Evolutionary conservation across 2,888 invertebrate genomes (phyloP).

Genomic region (Megastigmus dorsalis): DNA sequence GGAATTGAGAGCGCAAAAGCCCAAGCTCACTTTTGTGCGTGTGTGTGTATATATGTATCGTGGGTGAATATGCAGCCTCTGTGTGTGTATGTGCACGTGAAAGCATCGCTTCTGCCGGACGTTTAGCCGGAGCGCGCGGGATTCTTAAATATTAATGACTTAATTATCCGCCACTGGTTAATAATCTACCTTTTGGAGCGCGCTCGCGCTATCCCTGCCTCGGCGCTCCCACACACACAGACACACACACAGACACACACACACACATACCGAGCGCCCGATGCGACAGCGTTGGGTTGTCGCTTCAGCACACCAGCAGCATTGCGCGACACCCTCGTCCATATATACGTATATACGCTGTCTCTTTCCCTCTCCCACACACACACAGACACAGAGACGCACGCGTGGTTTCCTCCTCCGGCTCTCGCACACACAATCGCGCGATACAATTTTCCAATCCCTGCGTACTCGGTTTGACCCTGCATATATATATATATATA

Average conservation of each 20-base stretch:
- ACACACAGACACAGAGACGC: no score
- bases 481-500: no score
- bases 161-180: slow-evolving; percentile 69
- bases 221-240: no score
- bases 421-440: slow-evolving; percentile 27
- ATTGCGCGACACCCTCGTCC: background rate
- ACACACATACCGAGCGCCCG: no score
- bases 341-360: no score
- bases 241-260: no score
- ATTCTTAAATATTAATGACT: slow-evolving; percentile 70
- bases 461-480: slow-evolving; percentile 10
- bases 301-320: no score
- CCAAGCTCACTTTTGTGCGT: background rate
- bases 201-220: slow-evolving; percentile 56
- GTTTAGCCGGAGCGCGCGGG: slow-evolving; percentile 51
- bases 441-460: slow-evolving; percentile 49
- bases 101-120: slow-evolving; percentile 51
- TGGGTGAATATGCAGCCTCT: slow-evolving; percentile 3
- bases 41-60: slow-evolving; percentile 23
- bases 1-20: slow-evolving; percentile 49
- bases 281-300: no score
- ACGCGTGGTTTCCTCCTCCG: no score
- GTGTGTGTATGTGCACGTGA: slow-evolving; percentile 51
- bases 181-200: slow-evolving; percentile 64
- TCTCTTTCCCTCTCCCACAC: slow-evolving; percentile 37